Percentiles rank a stretch among this genome's conserved stretches.
Evolutionary conservation across 2,888 invertebrate genomes (phyloP).

Genomic region (Zele albiditarsus): DNA sequence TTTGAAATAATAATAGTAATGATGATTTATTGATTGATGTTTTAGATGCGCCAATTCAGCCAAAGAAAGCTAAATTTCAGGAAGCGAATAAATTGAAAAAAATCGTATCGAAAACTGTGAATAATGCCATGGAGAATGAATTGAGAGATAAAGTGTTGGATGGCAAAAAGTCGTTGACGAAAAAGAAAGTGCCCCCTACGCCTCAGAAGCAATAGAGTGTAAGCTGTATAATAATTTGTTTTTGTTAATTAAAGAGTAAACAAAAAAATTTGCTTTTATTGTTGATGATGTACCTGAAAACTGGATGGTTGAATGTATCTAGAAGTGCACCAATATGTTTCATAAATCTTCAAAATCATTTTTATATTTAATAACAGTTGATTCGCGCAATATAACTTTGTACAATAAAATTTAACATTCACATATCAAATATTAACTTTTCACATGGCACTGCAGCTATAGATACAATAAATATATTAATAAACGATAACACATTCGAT

Average conservation of each 20-base stretch:
- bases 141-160: constrained; percentile 76
- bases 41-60: constrained; percentile 79
- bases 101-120: constrained; percentile 81
- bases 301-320: neutral
- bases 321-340: neutral
- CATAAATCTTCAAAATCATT: neutral
- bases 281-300: neutral
- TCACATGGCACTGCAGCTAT: constrained; percentile 25
- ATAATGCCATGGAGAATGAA: constrained; percentile 80
- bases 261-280: neutral
- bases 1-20: constrained; percentile 1
- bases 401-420: constrained; percentile 14
- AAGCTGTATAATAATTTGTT: constrained; percentile 37
- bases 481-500: neutral
- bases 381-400: constrained; percentile 10
- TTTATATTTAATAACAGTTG: neutral
- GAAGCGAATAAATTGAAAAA: constrained; percentile 80
- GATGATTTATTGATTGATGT: constrained; percentile 34
- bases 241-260: constrained; percentile 7
- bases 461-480: constrained; percentile 26
- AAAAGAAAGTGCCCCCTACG: constrained; percentile 67
- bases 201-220: constrained; percentile 37
- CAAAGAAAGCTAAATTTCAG: constrained; percentile 77
- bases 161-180: constrained; percentile 74
- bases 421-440: constrained; percentile 9